Evolutionary conservation across 2,888 invertebrate species (phyloP).

Genomic region (Tenthredo distinguenda): DNA sequence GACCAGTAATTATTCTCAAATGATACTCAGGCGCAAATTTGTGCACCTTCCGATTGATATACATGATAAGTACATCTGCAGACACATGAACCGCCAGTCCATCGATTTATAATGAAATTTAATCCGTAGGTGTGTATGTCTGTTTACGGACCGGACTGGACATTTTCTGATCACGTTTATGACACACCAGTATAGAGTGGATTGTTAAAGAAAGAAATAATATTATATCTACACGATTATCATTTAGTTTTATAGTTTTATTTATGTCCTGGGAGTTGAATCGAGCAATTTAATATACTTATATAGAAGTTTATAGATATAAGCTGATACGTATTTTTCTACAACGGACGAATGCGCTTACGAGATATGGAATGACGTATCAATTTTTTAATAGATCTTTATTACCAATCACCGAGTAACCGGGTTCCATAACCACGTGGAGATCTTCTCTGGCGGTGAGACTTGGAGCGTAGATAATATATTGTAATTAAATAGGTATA

Average conservation of each 20-base stretch:
- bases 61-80: neutral
- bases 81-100: neutral
- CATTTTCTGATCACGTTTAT: neutral
- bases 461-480: neutral
- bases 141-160: neutral
- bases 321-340: constrained; percentile 15
- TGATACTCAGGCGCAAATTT: neutral
- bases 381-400: constrained; percentile 36
- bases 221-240: neutral
- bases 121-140: neutral
- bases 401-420: constrained; percentile 12
- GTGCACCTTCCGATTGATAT: neutral
- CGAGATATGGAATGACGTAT: constrained; percentile 1
- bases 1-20: neutral
- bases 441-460: neutral
- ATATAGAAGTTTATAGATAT: constrained; percentile 8
- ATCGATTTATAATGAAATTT: neutral
- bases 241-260: neutral
- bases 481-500: constrained; percentile 33
- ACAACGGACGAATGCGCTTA: constrained; percentile 31
- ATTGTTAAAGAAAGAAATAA: neutral
- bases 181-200: neutral
- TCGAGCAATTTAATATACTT: constrained; percentile 25
- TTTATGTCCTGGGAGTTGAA: constrained; percentile 31
- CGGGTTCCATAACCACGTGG: constrained; percentile 9